These are phyloP conservation scores for Orchesella flavescens DNA, from an alignment of 2,888 invertebrate genomes.

Conservation along the genomic window DNA sequence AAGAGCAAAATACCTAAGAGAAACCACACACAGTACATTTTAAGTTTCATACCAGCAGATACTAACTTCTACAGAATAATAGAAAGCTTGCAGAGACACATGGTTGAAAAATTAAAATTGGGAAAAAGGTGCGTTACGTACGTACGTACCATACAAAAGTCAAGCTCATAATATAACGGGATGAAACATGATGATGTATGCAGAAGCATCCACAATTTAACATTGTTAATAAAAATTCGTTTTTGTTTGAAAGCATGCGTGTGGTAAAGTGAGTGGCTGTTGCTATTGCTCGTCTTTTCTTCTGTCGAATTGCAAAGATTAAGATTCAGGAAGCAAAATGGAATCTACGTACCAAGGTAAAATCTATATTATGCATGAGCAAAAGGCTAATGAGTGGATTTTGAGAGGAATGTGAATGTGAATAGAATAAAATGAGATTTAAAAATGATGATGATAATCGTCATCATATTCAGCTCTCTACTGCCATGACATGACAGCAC, in stretches of 20 bases:
- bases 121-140: too few relatives aligned
- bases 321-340: slow-evolving; percentile 13
- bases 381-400: slow-evolving; percentile 34
- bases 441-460: background rate
- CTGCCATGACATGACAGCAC: background rate
- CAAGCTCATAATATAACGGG: too few relatives aligned
- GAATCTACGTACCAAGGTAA: slow-evolving; percentile 13
- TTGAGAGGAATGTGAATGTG: slow-evolving; percentile 29
- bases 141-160: too few relatives aligned
- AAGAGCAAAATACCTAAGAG: slow-evolving; percentile 7
- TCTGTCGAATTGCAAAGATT: background rate
- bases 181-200: too few relatives aligned
- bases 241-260: background rate
- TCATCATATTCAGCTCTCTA: background rate
- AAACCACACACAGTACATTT: slow-evolving; percentile 10
- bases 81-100: too few relatives aligned
- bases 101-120: too few relatives aligned
- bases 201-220: too few relatives aligned
- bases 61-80: too few relatives aligned
- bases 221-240: too few relatives aligned
- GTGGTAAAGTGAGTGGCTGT: background rate
- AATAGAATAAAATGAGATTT: slow-evolving; percentile 28
- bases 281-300: background rate
- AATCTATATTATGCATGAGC: background rate
- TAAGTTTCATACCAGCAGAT: too few relatives aligned